Evolutionary conservation across 2,797 vertebrate species (phyloP).

Genomic region (Numenius phaeopus): DNA sequence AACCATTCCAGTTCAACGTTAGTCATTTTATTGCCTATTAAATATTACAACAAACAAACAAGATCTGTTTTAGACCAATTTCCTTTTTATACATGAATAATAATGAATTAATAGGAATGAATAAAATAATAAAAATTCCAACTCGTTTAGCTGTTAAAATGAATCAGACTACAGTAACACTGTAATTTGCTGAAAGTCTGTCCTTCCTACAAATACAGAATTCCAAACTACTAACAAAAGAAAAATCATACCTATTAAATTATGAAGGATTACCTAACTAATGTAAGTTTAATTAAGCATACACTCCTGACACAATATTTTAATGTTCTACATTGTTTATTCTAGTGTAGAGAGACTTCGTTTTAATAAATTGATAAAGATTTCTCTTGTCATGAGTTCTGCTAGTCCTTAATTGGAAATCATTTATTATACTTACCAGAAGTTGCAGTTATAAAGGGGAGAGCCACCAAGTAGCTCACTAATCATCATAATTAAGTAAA

Average conservation of each 20-base stretch:
- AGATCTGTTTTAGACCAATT: not conserved
- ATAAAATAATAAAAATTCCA: not conserved
- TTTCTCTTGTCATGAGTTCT: constrained; percentile 10
- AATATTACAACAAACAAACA: not conserved
- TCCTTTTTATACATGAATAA: not conserved
- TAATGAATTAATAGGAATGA: not conserved
- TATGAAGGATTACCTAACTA: not conserved
- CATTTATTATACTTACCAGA: constrained; percentile 22
- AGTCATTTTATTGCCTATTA: not conserved
- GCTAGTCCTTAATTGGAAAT: constrained; percentile 29
- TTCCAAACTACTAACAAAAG: not conserved
- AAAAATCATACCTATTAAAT: not conserved
- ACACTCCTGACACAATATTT: not conserved
- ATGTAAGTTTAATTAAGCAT: constrained; percentile 29
- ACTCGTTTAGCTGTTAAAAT: not conserved
- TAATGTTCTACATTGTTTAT: constrained; percentile 10
- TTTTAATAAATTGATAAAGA: constrained; percentile 32
- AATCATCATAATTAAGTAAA: not conserved
- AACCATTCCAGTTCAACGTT: accelerated
- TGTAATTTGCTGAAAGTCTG: not conserved
- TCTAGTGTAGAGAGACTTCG: not conserved
- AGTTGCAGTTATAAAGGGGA: not conserved
- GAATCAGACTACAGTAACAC: not conserved
- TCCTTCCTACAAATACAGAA: not conserved
- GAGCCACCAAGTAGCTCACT: not conserved